phyloP scores from a whole-genome alignment of 2,113 vertebrate genomes.

The Ahaetulla prasina region DNA sequence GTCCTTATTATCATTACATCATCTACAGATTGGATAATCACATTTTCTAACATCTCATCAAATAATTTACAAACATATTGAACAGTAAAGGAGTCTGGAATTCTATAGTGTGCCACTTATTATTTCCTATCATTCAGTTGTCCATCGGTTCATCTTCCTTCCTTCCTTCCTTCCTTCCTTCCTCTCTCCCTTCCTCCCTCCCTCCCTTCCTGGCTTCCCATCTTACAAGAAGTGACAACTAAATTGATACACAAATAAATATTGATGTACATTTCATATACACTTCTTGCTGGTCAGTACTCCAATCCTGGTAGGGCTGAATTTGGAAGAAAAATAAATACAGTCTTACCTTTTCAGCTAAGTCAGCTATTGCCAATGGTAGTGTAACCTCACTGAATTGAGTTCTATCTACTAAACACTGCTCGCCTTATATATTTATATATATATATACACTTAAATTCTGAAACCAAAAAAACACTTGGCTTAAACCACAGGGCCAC shows the following conservation, averaged over 20 bases:
- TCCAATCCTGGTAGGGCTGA: neutral
- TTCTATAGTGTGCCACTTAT: neutral
- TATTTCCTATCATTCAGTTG: neutral
- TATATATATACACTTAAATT: slow-evolving; percentile 8
- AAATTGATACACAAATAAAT: neutral
- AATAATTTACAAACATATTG: neutral
- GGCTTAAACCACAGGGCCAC: slow-evolving; percentile 7
- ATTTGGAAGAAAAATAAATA: neutral
- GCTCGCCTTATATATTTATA: neutral
- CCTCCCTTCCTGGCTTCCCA: neutral
- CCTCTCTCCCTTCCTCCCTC: too few relatives aligned
- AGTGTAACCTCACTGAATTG: neutral
- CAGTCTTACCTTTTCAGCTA: neutral
- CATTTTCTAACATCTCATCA: neutral
- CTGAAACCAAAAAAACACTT: neutral
- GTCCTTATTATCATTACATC: neutral
- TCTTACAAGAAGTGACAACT: neutral
- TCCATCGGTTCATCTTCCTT: too few relatives aligned
- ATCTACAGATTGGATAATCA: neutral
- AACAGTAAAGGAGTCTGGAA: neutral
- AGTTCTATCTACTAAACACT: neutral
- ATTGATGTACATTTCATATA: neutral
- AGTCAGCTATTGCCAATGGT: neutral
- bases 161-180: too few relatives aligned
- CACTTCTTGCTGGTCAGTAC: neutral